Percentiles rank a stretch among this genome's conserved stretches.
These are phyloP conservation scores for Folsomia manolachei DNA, from an alignment of 2,888 invertebrate species.

Conservation along the genomic window DNA sequence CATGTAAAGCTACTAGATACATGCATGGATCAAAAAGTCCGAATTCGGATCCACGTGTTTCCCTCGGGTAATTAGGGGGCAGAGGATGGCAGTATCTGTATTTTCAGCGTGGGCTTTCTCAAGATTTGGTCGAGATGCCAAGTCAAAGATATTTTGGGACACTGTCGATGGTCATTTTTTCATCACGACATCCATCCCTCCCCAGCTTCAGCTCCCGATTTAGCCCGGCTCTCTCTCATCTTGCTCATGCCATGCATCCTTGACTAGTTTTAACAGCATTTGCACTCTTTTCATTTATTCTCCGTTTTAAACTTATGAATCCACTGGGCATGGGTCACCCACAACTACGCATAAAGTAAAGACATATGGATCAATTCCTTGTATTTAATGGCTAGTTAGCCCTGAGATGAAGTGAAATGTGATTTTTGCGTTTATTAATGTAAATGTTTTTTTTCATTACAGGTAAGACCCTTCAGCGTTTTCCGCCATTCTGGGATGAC, in stretches of 20 bases:
- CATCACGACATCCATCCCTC: slow-evolving; percentile 8
- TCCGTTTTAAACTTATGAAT: not conserved
- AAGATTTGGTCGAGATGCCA: not conserved
- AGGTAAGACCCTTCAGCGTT: slow-evolving; percentile 17
- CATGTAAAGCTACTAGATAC: no score
- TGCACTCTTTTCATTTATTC: not conserved
- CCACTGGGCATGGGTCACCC: not conserved
- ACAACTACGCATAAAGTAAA: no score
- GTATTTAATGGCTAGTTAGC: no score
- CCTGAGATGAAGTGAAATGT: not conserved
- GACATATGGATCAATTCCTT: no score
- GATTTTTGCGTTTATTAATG: no score
- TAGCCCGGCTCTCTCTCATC: not conserved
- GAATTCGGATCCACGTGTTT: slow-evolving; percentile 11
- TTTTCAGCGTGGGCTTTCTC: not conserved
- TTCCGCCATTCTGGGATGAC: slow-evolving; percentile 20
- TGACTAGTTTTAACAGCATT: not conserved
- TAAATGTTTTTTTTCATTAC: not conserved
- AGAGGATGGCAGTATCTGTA: no score
- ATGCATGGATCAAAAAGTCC: no score
- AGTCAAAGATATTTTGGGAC: slow-evolving; percentile 2
- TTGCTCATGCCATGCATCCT: not conserved
- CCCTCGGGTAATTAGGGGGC: no score
- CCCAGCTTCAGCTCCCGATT: slow-evolving; percentile 8
- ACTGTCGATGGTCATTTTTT: slow-evolving; percentile 5